Evolutionary conservation across 2,888 invertebrate genomes (phyloP).

Genomic region (Bellardia bayeri): DNA sequence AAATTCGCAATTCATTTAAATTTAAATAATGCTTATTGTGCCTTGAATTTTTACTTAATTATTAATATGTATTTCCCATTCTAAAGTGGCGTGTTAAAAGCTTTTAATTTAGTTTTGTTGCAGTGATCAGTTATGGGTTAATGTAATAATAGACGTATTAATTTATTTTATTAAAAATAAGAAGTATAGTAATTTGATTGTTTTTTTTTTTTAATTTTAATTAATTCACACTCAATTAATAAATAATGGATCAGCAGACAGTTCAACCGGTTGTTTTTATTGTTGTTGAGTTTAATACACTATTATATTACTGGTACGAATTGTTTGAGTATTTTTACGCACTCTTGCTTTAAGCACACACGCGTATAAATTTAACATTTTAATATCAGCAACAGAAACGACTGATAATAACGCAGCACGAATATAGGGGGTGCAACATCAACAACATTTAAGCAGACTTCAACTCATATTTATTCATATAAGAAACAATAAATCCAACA

Average conservation of each 20-base stretch:
- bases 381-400: constrained; percentile 39
- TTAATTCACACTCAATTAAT: constrained; percentile 70
- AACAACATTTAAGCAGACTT: constrained; percentile 11
- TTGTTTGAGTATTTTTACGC: constrained; percentile 48
- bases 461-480: neutral
- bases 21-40: too few species aligned
- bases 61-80: neutral
- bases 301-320: constrained; percentile 5
- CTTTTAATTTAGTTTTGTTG: neutral
- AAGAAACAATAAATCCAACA: constrained; percentile 20
- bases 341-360: constrained; percentile 44
- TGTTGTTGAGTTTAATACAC: constrained; percentile 44
- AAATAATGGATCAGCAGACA: constrained; percentile 19
- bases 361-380: constrained; percentile 34
- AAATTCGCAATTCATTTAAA: too few species aligned
- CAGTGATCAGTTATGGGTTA: neutral
- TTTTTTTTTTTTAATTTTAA: constrained; percentile 55
- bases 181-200: too few species aligned
- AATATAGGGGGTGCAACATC: constrained; percentile 17
- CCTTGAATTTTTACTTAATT: too few species aligned
- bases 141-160: constrained; percentile 40
- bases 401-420: constrained; percentile 16
- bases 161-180: constrained; percentile 36
- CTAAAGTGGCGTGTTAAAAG: neutral
- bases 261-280: constrained; percentile 8